These are phyloP conservation scores for Oreonectes daqikongensis DNA, from an alignment of 2,797 vertebrate species.

Conservation along the genomic window DNA sequence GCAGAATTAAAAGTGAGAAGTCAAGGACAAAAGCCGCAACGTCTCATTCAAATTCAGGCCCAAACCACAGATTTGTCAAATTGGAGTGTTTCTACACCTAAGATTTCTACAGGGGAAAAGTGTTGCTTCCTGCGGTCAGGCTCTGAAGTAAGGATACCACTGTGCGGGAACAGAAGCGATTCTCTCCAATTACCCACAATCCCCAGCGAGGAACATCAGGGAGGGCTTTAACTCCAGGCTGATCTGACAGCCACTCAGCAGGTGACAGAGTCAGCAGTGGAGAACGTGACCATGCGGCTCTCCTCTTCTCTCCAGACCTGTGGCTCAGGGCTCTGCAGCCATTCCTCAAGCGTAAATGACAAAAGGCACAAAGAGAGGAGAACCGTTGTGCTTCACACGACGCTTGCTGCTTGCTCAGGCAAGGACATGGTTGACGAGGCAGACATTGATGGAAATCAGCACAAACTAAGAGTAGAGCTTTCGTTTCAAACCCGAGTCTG, in stretches of 20 bases:
- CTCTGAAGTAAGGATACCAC: constrained; percentile 42
- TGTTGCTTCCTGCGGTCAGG: constrained; percentile 38
- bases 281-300: constrained; percentile 29
- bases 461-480: constrained; percentile 10
- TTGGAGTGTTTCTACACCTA: constrained; percentile 41
- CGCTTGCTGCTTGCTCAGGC: background rate
- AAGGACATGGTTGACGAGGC: constrained; percentile 10
- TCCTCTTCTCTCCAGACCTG: constrained; percentile 40
- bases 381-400: constrained; percentile 19
- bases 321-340: constrained; percentile 32
- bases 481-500: background rate
- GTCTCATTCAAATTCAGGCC: constrained; percentile 50
- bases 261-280: constrained; percentile 37
- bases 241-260: constrained; percentile 54
- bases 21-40: constrained; percentile 35
- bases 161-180: constrained; percentile 36
- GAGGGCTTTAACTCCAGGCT: constrained; percentile 43
- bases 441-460: constrained; percentile 26
- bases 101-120: constrained; percentile 34
- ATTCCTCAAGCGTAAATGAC: constrained; percentile 40
- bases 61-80: constrained; percentile 45
- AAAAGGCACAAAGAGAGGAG: constrained; percentile 16
- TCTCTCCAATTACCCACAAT: constrained; percentile 56
- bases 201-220: constrained; percentile 48
- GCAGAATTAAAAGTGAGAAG: background rate